phyloP scores from a whole-genome alignment of 1,140 invertebrate species.

The Melanaphis sacchari region DNA sequence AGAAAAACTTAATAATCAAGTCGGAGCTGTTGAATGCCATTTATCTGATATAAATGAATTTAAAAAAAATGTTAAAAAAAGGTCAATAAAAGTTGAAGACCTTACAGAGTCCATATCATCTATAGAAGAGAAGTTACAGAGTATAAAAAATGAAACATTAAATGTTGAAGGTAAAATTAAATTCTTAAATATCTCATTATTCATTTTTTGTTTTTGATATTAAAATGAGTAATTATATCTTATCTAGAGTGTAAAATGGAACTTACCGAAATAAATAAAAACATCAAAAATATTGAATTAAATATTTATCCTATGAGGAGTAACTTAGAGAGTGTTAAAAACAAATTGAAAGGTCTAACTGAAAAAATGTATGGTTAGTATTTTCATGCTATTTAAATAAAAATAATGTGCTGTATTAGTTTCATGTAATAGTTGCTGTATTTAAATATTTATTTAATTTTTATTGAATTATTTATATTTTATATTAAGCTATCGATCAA shows the following conservation, averaged over 20 bases:
- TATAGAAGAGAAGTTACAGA: slow-evolving; percentile 31
- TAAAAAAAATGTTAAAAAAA: not conserved
- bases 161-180: slow-evolving; percentile 40
- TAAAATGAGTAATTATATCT: not conserved
- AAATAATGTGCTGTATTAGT: not conserved
- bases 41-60: not conserved
- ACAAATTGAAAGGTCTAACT: not conserved
- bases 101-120: not conserved
- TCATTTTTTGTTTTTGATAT: not conserved
- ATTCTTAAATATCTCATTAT: not conserved
- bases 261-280: not conserved
- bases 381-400: not conserved
- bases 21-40: not conserved
- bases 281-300: not conserved
- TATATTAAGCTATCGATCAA: slow-evolving; percentile 40
- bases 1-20: not conserved
- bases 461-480: not conserved
- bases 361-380: slow-evolving; percentile 40
- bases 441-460: not conserved
- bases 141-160: slow-evolving; percentile 44
- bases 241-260: slow-evolving; percentile 20
- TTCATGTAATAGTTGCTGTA: not conserved
- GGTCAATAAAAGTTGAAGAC: not conserved
- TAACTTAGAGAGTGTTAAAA: slow-evolving; percentile 7
- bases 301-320: not conserved